Percentiles rank a stretch among this genome's conserved stretches.
Evolutionary conservation across 2,797 vertebrate species (phyloP).

Genomic region (Erithacus rubecula): DNA sequence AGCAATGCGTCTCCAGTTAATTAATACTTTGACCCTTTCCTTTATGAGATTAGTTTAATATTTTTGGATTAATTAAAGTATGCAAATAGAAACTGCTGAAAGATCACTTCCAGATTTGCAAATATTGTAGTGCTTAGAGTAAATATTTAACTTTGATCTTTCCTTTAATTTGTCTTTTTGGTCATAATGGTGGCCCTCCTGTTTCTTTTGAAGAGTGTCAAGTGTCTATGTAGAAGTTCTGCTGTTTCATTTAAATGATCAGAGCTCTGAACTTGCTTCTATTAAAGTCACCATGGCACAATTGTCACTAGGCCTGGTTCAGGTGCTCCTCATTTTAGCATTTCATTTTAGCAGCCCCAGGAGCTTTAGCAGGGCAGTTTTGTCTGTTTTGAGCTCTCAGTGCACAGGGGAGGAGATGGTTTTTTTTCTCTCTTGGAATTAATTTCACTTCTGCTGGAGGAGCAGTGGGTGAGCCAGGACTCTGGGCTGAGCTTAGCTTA

Average conservation of each 20-base stretch:
- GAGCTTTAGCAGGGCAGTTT: background rate
- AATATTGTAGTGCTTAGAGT: constrained; percentile 13
- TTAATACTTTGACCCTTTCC: constrained; percentile 69
- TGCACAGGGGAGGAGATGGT: background rate
- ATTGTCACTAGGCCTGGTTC: background rate
- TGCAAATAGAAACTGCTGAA: constrained; percentile 58
- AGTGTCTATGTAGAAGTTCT: background rate
- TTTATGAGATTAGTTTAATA: constrained; percentile 72
- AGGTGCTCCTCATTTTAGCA: background rate
- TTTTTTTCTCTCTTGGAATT: background rate
- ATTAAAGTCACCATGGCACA: background rate
- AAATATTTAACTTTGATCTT: constrained; percentile 45
- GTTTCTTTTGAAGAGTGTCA: background rate
- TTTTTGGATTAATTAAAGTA: constrained; percentile 69
- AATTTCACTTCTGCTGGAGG: background rate
- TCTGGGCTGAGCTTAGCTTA: background rate
- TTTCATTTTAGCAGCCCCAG: background rate
- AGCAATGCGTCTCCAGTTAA: constrained; percentile 53
- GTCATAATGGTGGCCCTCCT: background rate
- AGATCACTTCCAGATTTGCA: constrained; percentile 37
- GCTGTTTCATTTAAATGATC: background rate
- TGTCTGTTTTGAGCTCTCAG: background rate
- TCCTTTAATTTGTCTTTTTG: constrained; percentile 25
- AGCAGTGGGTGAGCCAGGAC: background rate
- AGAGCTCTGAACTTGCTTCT: background rate